phyloP scores from a whole-genome alignment of 2,113 vertebrate genomes.

The Emydocephalus ijimae region DNA sequence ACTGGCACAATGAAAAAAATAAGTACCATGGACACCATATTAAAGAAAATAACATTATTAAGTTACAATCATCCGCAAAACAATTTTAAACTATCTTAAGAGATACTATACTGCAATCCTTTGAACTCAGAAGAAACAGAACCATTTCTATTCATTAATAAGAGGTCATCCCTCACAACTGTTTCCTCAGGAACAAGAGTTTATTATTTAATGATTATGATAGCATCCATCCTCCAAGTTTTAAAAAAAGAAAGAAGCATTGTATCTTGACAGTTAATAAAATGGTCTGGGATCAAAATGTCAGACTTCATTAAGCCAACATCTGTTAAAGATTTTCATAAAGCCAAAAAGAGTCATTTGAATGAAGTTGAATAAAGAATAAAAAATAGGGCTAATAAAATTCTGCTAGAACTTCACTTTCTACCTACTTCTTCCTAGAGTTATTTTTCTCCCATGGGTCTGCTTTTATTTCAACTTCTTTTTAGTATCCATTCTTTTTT shows the following conservation, averaged over 20 bases:
- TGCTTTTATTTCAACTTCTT: not conserved
- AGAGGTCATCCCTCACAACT: not conserved
- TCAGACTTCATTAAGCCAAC: slow-evolving; percentile 24
- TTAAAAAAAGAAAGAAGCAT: not conserved
- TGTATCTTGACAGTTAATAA: slow-evolving; percentile 13
- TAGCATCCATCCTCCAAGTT: not conserved
- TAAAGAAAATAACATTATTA: not conserved
- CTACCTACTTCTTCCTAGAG: not conserved
- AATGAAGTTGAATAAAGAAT: not conserved
- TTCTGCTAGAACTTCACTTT: not conserved
- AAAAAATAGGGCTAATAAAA: not conserved
- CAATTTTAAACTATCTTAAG: not conserved
- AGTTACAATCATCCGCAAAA: not conserved
- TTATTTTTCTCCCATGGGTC: not conserved
- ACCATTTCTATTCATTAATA: not conserved
- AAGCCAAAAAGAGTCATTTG: not conserved
- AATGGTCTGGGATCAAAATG: slow-evolving; percentile 16
- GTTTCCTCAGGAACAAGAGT: not conserved
- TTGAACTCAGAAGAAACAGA: not conserved
- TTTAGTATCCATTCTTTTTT: not conserved
- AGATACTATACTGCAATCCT: not conserved
- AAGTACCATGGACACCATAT: not conserved
- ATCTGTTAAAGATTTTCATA: slow-evolving; percentile 9
- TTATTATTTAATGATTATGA: slow-evolving; percentile 14
- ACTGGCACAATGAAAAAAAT: not conserved